These are phyloP conservation scores for Pseudochromis fuscus DNA, from an alignment of 2,797 vertebrate species.

Conservation along the genomic window DNA sequence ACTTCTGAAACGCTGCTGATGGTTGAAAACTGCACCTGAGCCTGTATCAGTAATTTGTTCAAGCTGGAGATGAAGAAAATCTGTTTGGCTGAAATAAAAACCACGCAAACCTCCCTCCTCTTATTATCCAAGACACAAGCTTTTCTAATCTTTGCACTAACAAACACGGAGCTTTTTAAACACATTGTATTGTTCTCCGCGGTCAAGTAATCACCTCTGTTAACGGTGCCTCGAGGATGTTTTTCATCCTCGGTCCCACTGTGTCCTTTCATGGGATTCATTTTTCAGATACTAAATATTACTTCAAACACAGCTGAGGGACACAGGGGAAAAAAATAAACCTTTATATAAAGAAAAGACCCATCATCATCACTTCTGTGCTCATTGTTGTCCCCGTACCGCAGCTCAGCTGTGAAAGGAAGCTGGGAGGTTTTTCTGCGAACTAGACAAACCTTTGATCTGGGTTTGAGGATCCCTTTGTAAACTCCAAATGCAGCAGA, in stretches of 20 bases:
- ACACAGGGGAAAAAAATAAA: neutral
- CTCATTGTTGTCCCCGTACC: neutral
- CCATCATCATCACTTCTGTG: slow-evolving; percentile 7
- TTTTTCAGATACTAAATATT: slow-evolving; percentile 21
- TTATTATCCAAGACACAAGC: neutral
- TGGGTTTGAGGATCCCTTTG: slow-evolving; percentile 16
- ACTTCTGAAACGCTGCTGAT: neutral
- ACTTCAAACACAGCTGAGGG: slow-evolving; percentile 22
- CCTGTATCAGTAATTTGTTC: slow-evolving; percentile 22
- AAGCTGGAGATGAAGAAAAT: slow-evolving; percentile 9
- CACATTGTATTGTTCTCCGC: slow-evolving; percentile 7
- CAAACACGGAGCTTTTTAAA: neutral
- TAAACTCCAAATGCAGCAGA: slow-evolving; percentile 6
- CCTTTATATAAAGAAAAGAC: neutral
- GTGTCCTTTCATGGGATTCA: slow-evolving; percentile 10
- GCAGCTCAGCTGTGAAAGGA: slow-evolving; percentile 26
- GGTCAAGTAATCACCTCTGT: slow-evolving; percentile 16
- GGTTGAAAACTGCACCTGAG: slow-evolving; percentile 1
- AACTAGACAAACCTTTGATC: slow-evolving; percentile 42
- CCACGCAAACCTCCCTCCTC: neutral
- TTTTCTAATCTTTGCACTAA: neutral
- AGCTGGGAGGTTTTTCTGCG: slow-evolving; percentile 38
- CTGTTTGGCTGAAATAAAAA: neutral
- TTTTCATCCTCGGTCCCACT: neutral
- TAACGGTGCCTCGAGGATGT: neutral